These are phyloP conservation scores for Ceyx margarethae DNA, from an alignment of 2,113 vertebrate species.

Conservation along the genomic window DNA sequence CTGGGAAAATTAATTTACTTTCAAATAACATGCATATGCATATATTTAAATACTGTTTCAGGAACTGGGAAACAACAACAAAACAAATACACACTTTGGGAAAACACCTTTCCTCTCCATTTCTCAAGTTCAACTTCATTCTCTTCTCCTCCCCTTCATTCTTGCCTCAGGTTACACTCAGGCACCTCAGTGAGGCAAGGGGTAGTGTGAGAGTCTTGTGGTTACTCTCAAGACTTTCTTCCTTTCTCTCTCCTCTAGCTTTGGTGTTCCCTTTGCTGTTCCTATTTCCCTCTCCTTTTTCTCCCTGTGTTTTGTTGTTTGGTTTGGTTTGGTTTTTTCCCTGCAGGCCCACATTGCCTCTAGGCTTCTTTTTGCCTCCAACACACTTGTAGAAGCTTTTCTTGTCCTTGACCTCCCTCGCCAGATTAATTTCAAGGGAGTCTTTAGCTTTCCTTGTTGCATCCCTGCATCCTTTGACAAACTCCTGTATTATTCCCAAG, in stretches of 20 bases:
- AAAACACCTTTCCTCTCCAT: neutral
- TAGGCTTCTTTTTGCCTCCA: no score
- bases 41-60: neutral
- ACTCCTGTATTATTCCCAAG: no score
- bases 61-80: neutral
- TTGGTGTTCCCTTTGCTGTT: no score
- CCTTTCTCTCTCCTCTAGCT: neutral
- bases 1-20: neutral
- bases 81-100: neutral
- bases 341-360: no score
- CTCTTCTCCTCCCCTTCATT: neutral
- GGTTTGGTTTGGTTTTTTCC: no score
- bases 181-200: neutral
- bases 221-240: fast-evolving
- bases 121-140: neutral
- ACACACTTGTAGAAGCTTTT: no score
- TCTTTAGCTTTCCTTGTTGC: no score
- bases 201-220: fast-evolving
- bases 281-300: neutral
- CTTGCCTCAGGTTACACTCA: neutral
- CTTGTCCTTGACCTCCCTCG: no score
- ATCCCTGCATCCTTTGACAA: no score
- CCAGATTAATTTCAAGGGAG: no score
- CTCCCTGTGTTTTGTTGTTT: neutral
- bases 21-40: neutral